These are phyloP conservation scores for Erebia aethiops DNA, from an alignment of 2,888 invertebrate genomes.

Conservation along the genomic window DNA sequence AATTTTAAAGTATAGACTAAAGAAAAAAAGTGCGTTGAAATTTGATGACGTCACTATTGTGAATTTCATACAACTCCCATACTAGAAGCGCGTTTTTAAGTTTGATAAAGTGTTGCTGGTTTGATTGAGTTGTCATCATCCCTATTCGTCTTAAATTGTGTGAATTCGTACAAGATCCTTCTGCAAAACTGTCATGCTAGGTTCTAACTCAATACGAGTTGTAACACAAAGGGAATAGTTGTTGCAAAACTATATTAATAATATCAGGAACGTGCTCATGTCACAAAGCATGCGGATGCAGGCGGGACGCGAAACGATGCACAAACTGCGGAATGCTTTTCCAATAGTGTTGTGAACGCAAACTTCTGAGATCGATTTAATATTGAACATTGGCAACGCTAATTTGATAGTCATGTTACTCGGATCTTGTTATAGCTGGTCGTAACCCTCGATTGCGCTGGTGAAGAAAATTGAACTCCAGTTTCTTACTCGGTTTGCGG, in stretches of 20 bases:
- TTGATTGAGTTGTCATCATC: too few species aligned
- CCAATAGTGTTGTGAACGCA: slow-evolving; percentile 17
- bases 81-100: too few species aligned
- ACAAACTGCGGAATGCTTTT: slow-evolving; percentile 21
- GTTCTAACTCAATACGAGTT: neutral
- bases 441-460: neutral
- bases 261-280: slow-evolving; percentile 35
- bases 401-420: slow-evolving; percentile 27
- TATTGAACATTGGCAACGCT: slow-evolving; percentile 18
- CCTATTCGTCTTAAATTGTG: too few species aligned
- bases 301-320: slow-evolving; percentile 10
- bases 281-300: slow-evolving; percentile 31
- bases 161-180: too few species aligned
- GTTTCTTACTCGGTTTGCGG: too few species aligned
- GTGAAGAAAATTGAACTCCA: neutral
- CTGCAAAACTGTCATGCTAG: neutral
- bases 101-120: too few species aligned
- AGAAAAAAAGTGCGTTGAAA: too few species aligned
- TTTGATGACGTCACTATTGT: too few species aligned
- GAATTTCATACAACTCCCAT: too few species aligned
- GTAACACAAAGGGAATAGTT: neutral
- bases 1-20: too few species aligned
- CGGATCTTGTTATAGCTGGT: neutral
- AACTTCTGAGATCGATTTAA: slow-evolving; percentile 23
- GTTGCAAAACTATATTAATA: slow-evolving; percentile 13